Evolutionary conservation across 2,113 vertebrate genomes (phyloP), one percentile per base, ranked within the genome.

Genomic region (Polypterus senegalus): DNA sequence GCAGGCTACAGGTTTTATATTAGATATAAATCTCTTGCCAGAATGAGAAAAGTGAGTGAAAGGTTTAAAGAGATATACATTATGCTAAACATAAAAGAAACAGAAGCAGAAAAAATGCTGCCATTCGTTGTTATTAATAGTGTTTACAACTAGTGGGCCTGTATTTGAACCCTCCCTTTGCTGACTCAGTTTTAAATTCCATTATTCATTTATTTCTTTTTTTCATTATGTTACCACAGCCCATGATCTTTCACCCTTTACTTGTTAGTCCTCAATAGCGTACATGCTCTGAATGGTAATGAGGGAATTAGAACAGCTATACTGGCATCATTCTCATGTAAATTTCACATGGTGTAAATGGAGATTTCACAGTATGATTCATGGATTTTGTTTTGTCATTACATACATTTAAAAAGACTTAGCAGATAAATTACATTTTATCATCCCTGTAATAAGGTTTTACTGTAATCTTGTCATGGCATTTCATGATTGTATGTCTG

Each of bases 391-490:
- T 60, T 70, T 58, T 67, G 68, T 66, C 63, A 62, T 55, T 62
- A 68, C 61, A 66, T 60, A 61, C 8, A 5, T 77, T 79, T 74
- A 69, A 71, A 75, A 66, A 63, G 67, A 60, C 59, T 54, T 54
- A 7, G 27, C 11, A 49, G 8, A 7, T 66, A 64, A 51, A 54
- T 57, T 47, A 47, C 47, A 57, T 61, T 70, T 69, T 66, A 66
- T 62, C 60, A 65, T 9, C 57, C 57, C 61, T 61, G 5, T 79
- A 83, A 83, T 79, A 69, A 78, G 77, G 82, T 81, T 80, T 76
- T 66, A 75, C 67, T 70, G 53, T 81, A 82, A 86, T 83, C 82
- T 79, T 54, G 62, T 65, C 73, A 67, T 77, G 79, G 80, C 77
- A 79, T 80, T 75, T 72, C 71, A 69, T 79, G 79, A 83, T 85